Percentiles rank a stretch among this genome's conserved stretches.
phyloP scores from a whole-genome alignment of 2,113 vertebrate species.

The Scopus umbretta region DNA sequence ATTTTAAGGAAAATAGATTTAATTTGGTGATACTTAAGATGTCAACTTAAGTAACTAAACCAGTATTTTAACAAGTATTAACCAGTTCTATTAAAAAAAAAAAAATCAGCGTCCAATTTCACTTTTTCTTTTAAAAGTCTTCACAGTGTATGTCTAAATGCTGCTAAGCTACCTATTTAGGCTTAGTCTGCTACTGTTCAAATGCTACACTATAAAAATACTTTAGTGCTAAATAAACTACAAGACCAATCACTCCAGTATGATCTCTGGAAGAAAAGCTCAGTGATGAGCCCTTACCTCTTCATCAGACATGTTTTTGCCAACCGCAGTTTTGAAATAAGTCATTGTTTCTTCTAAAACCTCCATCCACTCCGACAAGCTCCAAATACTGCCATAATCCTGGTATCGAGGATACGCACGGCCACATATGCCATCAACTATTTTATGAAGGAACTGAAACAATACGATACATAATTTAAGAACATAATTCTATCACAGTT shows the following conservation, averaged over 20 bases:
- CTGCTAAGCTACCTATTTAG: not conserved
- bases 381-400: constrained; percentile 82
- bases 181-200: not conserved
- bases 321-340: constrained; percentile 75
- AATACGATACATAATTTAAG: accelerated
- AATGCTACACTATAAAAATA: not conserved
- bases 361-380: constrained; percentile 80
- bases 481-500: too few species aligned
- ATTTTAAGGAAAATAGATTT: not conserved
- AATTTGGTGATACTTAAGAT: not conserved
- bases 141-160: not conserved
- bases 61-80: not conserved
- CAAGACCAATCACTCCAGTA: not conserved
- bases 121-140: not conserved
- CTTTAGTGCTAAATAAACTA: not conserved
- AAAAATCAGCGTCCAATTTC: not conserved
- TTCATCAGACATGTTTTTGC: constrained; percentile 77
- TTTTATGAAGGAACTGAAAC: constrained; percentile 84
- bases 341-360: constrained; percentile 68
- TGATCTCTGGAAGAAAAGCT: not conserved
- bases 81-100: not conserved
- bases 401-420: constrained; percentile 71
- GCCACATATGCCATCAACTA: constrained; percentile 89
- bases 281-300: constrained; percentile 70
- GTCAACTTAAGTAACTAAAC: not conserved